phyloP scores from a whole-genome alignment of 2,113 vertebrate species.

The Cyprinodon tularosa region DNA sequence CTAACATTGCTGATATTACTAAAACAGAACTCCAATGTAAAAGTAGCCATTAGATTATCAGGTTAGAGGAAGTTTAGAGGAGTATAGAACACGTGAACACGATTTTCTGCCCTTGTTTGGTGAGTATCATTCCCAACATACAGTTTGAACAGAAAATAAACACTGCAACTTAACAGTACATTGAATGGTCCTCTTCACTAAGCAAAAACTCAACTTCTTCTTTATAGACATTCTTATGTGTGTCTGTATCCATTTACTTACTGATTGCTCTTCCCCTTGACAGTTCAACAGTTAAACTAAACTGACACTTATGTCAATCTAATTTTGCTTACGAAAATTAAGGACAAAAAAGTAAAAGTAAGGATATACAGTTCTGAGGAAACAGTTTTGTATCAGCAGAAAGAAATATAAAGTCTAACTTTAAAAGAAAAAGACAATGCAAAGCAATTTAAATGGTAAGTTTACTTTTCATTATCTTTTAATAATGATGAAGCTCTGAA shows the following conservation, averaged over 20 bases:
- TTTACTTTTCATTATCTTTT: background rate
- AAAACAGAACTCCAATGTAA: background rate
- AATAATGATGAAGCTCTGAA: background rate
- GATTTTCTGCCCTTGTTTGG: slow-evolving; percentile 18
- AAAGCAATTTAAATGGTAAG: background rate
- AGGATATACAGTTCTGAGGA: background rate
- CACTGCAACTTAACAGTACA: slow-evolving; percentile 33
- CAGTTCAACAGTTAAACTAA: background rate
- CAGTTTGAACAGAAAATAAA: slow-evolving; percentile 34
- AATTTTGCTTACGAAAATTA: background rate
- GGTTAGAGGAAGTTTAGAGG: background rate
- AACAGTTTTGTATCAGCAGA: background rate
- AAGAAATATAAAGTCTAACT: background rate
- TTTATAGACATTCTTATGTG: slow-evolving; percentile 15
- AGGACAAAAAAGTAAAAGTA: too few species aligned
- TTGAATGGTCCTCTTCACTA: slow-evolving; percentile 35
- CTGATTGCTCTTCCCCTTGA: slow-evolving; percentile 1
- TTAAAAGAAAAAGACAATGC: background rate
- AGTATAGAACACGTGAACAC: background rate
- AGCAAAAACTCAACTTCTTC: slow-evolving; percentile 43
- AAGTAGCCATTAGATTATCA: background rate
- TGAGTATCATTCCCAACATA: slow-evolving; percentile 31
- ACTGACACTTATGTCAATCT: background rate
- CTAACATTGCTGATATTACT: background rate
- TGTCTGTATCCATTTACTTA: slow-evolving; percentile 12